Evolutionary conservation across 2,797 vertebrate species (phyloP), one percentile per base, ranked within the genome.

Genomic region (Potorous gilbertii): DNA sequence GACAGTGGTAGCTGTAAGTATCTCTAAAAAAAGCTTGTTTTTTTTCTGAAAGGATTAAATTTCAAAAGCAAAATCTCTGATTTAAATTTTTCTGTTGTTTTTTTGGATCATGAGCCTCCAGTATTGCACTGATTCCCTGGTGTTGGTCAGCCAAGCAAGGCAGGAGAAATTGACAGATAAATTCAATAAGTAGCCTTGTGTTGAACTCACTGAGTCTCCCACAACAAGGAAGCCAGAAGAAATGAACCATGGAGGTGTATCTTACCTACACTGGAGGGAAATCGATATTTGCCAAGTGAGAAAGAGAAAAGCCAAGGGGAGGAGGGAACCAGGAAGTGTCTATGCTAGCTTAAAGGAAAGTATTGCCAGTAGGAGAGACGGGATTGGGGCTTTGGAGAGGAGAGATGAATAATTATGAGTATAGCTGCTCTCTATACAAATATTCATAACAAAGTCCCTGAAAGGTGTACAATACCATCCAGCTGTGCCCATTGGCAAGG

Each of bases 131-230:
- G 55, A 94, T 93, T 90, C 94, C 90, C 94, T 0, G 91, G 90
- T 96, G 93, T 93, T 87, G 94, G 90, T 93, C 94, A 96, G 46
- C 90, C 95, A 94, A 56, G 94, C 92, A 95, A 95, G 90, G 90
- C 94, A 92, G 92, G 74, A 94, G 66, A 92, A 96, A 96, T 31
- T 95, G 96, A 92, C 96, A 92, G 96, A 91, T 94, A 91, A 94
- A 92, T 74, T 95, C 95, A 97, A 96, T 97, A 97, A 94, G 92
- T 0, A 94, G 62, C 50, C 91, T 94, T 92, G 87, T 89, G 94
- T 62, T 74, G 40, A 91, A 96, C 27, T 94, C 94, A 92, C 96
- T 94, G 93, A 93, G 91, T 95, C 46, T 91, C 93, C 50, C 92
- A 95, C n/a, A 94, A 95, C 93, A 92, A 94, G 94, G 81, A 94